A percentile compares a stretch with the other conserved stretches of the same genome.
These are phyloP conservation scores for Eupithecia centaureata DNA, from an alignment of 2,888 invertebrate species.

Conservation along the genomic window DNA sequence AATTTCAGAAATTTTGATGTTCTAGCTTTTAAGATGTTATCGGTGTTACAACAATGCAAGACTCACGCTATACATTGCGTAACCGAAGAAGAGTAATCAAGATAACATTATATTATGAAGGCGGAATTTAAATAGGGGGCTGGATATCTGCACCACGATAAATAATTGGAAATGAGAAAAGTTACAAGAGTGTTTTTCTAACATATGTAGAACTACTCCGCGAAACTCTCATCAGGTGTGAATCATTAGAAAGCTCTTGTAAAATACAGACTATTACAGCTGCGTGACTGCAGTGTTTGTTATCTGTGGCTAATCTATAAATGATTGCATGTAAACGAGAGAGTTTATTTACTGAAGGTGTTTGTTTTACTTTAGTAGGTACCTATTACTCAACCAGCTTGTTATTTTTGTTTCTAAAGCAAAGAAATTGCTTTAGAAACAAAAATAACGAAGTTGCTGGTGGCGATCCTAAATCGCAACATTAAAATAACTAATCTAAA, in stretches of 20 bases:
- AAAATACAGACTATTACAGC: constrained; percentile 23
- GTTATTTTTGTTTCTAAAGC: neutral
- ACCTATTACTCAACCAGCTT: neutral
- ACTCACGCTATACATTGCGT: neutral
- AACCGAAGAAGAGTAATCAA: neutral
- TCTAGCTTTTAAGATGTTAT: constrained; percentile 1
- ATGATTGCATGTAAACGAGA: constrained; percentile 41
- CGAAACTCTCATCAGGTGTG: constrained; percentile 26
- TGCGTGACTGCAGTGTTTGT: constrained; percentile 35
- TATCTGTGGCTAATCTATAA: constrained; percentile 41
- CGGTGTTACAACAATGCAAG: neutral
- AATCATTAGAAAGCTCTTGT: constrained; percentile 40
- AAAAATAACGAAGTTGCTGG: neutral
- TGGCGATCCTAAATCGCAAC: neutral
- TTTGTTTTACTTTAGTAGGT: constrained; percentile 21
- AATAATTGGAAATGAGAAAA: neutral
- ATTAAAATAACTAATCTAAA: too few relatives aligned
- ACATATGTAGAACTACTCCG: neutral
- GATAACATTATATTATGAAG: neutral
- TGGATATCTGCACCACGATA: neutral
- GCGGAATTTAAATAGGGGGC: neutral
- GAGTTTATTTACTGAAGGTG: constrained; percentile 34
- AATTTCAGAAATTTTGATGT: constrained; percentile 16
- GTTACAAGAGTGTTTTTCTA: neutral
- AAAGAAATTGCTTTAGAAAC: neutral